Conservation (phyloP, 2,888 invertebrate genomes). For the Drosophila falleni region DNA sequence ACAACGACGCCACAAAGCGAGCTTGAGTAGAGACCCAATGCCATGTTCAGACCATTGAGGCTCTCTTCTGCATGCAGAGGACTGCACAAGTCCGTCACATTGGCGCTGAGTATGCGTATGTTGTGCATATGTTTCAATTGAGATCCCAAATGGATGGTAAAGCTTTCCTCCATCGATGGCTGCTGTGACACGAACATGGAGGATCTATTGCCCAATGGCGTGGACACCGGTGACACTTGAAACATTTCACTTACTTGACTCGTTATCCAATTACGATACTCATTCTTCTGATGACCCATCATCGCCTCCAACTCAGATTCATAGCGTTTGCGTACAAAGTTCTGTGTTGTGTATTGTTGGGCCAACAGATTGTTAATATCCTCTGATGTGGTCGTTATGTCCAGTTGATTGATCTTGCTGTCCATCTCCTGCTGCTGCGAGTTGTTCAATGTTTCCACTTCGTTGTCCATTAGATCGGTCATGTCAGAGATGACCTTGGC, state of each 20-base stretch:
- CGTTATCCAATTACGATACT: constrained; percentile 95
- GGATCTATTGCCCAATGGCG: constrained; percentile 84
- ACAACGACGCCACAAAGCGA: constrained; percentile 95
- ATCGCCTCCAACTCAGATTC: constrained; percentile 94
- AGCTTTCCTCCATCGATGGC: constrained; percentile 94
- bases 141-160: constrained; percentile 98
- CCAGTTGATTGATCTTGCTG: constrained; percentile 91
- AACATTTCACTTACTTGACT: constrained; percentile 85
- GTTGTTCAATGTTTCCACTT: constrained; percentile 89
- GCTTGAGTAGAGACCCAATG: constrained; percentile 96
- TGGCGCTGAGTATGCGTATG: constrained; percentile 94
- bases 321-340: constrained; percentile 94
- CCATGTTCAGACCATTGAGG: constrained; percentile 91
- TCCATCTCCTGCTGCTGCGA: constrained; percentile 96
- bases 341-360: constrained; percentile 93
- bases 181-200: constrained; percentile 85
- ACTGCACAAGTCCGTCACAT: constrained; percentile 92
- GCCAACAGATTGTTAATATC: constrained; percentile 94
- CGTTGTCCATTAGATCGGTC: constrained; percentile 90
- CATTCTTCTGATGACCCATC: constrained; percentile 93
- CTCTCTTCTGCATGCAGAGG: constrained; percentile 86
- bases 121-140: constrained; percentile 99
- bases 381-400: constrained; percentile 89
- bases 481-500: constrained; percentile 92
- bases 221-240: constrained; percentile 81